Evolutionary conservation across 2,888 invertebrate genomes (phyloP).

Genomic region (Pheosia tremula): DNA sequence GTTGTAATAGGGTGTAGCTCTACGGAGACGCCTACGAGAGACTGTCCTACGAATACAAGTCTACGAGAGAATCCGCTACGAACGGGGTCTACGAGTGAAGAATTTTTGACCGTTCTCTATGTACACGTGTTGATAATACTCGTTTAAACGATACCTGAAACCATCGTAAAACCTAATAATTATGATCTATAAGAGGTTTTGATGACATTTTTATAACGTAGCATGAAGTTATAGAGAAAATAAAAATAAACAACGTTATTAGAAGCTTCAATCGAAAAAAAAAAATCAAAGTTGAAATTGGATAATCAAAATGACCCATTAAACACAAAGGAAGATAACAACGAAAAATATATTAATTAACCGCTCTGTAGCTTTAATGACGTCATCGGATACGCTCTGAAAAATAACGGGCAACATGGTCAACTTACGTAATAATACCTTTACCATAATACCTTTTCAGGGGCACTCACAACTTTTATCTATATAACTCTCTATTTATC

Average conservation of each 20-base stretch:
- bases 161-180: not conserved
- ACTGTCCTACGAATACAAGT: not conserved
- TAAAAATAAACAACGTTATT: too few species aligned
- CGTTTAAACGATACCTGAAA: not conserved
- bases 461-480: too few species aligned
- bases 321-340: constrained; percentile 2
- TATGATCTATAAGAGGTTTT: too few species aligned
- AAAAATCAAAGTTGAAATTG: not conserved
- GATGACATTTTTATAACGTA: too few species aligned
- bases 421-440: not conserved
- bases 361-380: not conserved
- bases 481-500: not conserved
- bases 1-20: not conserved
- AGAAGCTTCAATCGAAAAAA: not conserved
- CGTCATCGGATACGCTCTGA: not conserved
- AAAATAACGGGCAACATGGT: not conserved
- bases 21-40: constrained; percentile 1
- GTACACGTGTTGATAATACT: not conserved
- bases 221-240: too few species aligned
- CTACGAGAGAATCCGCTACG: not conserved
- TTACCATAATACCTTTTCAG: not conserved
- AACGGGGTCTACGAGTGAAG: not conserved
- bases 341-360: constrained; percentile 4
- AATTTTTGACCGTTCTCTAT: not conserved
- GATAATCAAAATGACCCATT: not conserved